phyloP scores from a whole-genome alignment of 2,797 vertebrate species.

The Furcifer pardalis region DNA sequence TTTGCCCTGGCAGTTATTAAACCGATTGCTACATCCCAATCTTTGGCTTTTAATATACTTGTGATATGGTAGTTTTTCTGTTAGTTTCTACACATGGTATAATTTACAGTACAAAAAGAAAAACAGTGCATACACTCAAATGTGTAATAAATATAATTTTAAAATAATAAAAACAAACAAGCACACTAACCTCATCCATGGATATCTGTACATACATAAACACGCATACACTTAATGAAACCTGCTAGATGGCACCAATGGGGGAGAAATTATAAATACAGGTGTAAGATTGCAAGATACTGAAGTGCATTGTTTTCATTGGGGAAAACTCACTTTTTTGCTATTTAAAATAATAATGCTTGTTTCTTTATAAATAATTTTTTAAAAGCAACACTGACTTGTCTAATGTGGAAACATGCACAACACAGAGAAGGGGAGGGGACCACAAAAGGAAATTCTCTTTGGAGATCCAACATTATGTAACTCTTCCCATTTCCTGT shows the following conservation, averaged over 20 bases:
- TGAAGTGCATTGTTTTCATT: slow-evolving; percentile 62
- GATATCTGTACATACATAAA: neutral
- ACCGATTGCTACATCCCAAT: slow-evolving; percentile 26
- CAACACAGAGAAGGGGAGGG: neutral
- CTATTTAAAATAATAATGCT: slow-evolving; percentile 47
- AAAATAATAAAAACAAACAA: slow-evolving; percentile 6
- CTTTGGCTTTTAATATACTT: slow-evolving; percentile 60
- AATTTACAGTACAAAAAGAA: slow-evolving; percentile 44
- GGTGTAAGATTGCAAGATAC: slow-evolving; percentile 35
- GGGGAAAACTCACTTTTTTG: slow-evolving; percentile 29
- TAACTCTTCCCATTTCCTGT: neutral
- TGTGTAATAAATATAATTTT: slow-evolving; percentile 40
- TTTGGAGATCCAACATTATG: slow-evolving; percentile 23
- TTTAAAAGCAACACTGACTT: slow-evolving; percentile 47
- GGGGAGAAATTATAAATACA: slow-evolving; percentile 19
- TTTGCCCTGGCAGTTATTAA: neutral
- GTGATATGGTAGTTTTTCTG: neutral
- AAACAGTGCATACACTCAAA: slow-evolving; percentile 46
- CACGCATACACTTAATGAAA: slow-evolving; percentile 17
- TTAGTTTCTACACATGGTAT: slow-evolving; percentile 29
- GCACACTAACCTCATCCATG: neutral
- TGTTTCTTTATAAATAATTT: slow-evolving; percentile 53
- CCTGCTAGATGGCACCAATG: slow-evolving; percentile 34
- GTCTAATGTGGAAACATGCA: slow-evolving; percentile 28
- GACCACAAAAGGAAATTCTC: neutral